These are phyloP conservation scores for Galeopsomyia nigrocyanea DNA, from an alignment of 2,888 invertebrate species.

Conservation along the genomic window DNA sequence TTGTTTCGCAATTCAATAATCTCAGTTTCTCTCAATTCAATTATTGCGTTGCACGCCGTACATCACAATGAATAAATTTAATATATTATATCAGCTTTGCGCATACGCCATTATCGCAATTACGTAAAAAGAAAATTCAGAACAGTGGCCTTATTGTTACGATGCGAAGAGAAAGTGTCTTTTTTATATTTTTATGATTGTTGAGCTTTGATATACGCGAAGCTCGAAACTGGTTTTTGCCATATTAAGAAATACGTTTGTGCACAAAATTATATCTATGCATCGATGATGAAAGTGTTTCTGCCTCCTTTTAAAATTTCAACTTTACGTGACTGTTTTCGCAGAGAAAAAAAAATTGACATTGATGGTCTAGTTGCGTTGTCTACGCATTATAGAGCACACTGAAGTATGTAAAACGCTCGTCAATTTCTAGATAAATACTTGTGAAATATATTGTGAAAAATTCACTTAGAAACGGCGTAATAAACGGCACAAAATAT, in stretches of 20 bases:
- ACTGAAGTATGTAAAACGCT: not conserved
- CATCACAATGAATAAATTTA: too few species aligned
- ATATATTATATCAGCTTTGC: too few species aligned
- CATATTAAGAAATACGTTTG: conserved; percentile 12
- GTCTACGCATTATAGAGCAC: not conserved
- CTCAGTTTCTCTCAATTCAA: too few species aligned
- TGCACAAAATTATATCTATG: not conserved
- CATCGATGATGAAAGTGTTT: not conserved
- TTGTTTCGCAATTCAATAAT: too few species aligned
- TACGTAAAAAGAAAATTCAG: too few species aligned
- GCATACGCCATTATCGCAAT: too few species aligned
- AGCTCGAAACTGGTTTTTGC: conserved; percentile 15
- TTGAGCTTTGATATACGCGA: not conserved
- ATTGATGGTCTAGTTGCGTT: conserved; percentile 11
- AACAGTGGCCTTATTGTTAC: too few species aligned
- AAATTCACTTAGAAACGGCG: too few species aligned
- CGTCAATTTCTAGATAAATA: not conserved
- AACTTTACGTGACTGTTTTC: conserved; percentile 19
- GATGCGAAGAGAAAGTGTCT: not conserved
- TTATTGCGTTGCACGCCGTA: too few species aligned
- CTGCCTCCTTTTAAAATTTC: conserved; percentile 6
- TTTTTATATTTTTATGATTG: not conserved
- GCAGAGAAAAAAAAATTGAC: conserved; percentile 4
- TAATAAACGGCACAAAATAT: too few species aligned
- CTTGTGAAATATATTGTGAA: too few species aligned